Percentiles rank a stretch among this genome's conserved stretches.
phyloP scores from a whole-genome alignment of 2,113 vertebrate species.

The Stigmatopora nigra region DNA sequence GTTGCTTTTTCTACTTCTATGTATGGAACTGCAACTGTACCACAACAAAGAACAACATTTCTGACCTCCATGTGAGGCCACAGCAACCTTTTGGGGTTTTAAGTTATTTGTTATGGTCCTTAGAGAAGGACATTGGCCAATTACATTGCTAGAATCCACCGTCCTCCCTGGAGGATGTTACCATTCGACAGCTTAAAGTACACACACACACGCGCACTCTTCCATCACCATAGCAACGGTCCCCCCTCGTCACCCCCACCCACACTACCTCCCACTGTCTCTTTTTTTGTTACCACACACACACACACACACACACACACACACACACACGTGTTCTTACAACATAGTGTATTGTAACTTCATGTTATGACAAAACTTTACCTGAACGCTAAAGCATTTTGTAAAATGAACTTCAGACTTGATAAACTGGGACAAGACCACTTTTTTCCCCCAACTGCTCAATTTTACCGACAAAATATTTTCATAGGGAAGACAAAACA shows the following conservation, averaged over 20 bases:
- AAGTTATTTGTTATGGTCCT: constrained; percentile 21
- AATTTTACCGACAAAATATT: background rate
- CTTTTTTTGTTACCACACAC: background rate
- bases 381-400: background rate
- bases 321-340: background rate
- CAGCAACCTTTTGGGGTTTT: constrained; percentile 16
- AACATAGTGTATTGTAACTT: background rate
- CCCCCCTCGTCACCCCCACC: constrained; percentile 19
- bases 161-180: constrained; percentile 43
- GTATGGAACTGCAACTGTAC: background rate
- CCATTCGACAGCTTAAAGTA: constrained; percentile 39
- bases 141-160: constrained; percentile 40
- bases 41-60: constrained; percentile 3
- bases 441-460: no score
- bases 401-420: background rate
- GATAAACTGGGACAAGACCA: no score
- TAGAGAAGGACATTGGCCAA: constrained; percentile 38
- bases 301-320: constrained; percentile 1
- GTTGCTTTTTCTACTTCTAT: background rate
- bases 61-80: constrained; percentile 20
- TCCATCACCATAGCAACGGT: constrained; percentile 48
- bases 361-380: background rate
- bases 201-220: constrained; percentile 41
- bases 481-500: no score
- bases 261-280: constrained; percentile 28